A percentile compares a stretch with the other conserved stretches of the same genome.
Evolutionary conservation across 2,113 vertebrate species (phyloP).

Genomic region (Oryzias javanicus): DNA sequence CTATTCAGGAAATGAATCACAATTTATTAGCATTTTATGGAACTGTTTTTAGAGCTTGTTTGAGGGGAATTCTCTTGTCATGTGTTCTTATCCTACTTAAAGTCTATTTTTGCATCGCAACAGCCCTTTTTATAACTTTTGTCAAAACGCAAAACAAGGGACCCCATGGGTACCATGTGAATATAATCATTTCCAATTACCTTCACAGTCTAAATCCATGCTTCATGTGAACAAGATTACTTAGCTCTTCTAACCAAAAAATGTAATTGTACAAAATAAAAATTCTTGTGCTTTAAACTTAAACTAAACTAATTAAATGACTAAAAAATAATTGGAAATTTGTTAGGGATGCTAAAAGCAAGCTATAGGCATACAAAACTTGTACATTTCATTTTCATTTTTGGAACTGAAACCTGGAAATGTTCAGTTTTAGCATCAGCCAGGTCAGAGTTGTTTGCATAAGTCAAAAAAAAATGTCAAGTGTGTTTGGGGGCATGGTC

Average conservation of each 20-base stretch:
- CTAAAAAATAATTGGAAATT: too few relatives aligned
- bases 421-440: conserved; percentile 27
- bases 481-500: conserved; percentile 53
- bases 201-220: not conserved
- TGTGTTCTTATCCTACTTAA: not conserved
- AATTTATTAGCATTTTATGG: too few relatives aligned
- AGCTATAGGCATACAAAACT: too few relatives aligned
- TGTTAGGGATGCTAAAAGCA: too few relatives aligned
- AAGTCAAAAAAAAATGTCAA: conserved; percentile 10
- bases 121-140: not conserved
- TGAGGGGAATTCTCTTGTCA: not conserved
- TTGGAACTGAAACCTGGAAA: conserved; percentile 11
- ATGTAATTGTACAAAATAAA: too few relatives aligned
- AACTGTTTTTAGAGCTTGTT: not conserved
- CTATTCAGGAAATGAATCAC: too few relatives aligned
- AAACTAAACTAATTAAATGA: too few relatives aligned
- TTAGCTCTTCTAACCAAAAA: too few relatives aligned
- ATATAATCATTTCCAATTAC: not conserved
- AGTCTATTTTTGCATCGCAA: not conserved
- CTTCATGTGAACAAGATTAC: not conserved
- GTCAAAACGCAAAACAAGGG: not conserved
- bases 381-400: conserved; percentile 1
- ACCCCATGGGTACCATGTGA: not conserved
- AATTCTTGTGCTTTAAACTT: too few relatives aligned
- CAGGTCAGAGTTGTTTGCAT: conserved; percentile 29